These are phyloP conservation scores for Pangasius djambal DNA, from an alignment of 2,797 vertebrate species.

Conservation along the genomic window DNA sequence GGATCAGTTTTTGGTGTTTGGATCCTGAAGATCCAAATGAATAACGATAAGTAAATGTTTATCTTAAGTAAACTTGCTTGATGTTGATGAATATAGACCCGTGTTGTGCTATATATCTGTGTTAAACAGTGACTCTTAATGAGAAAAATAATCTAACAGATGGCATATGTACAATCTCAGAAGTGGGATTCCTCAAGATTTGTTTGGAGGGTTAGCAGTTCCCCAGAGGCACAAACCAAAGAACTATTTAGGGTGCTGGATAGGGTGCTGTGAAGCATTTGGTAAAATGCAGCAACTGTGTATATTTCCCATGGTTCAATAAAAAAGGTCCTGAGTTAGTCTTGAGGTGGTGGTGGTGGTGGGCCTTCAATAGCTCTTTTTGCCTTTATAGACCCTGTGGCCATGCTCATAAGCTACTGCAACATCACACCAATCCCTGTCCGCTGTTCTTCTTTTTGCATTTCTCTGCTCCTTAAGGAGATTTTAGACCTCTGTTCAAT, in stretches of 20 bases:
- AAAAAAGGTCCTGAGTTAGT: background rate
- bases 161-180: conserved; percentile 13
- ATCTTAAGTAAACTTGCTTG: conserved; percentile 4
- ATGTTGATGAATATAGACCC: background rate
- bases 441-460: background rate
- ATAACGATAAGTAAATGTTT: conserved; percentile 6
- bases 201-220: background rate
- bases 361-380: background rate
- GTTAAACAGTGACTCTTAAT: conserved; percentile 23
- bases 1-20: background rate
- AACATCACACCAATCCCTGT: background rate
- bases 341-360: background rate
- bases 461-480: conserved; percentile 11
- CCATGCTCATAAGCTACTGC: background rate
- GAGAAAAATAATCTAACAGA: conserved; percentile 19
- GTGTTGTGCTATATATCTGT: conserved; percentile 3
- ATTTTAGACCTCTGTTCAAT: conserved; percentile 14
- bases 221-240: conserved; percentile 1
- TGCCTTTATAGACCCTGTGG: background rate
- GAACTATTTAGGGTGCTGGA: background rate
- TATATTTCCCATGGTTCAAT: background rate
- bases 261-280: background rate
- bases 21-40: background rate
- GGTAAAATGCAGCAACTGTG: background rate
- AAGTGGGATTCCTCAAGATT: conserved; percentile 1